phyloP scores from a whole-genome alignment of 2,888 invertebrate genomes.

The Terebella lapidaria region DNA sequence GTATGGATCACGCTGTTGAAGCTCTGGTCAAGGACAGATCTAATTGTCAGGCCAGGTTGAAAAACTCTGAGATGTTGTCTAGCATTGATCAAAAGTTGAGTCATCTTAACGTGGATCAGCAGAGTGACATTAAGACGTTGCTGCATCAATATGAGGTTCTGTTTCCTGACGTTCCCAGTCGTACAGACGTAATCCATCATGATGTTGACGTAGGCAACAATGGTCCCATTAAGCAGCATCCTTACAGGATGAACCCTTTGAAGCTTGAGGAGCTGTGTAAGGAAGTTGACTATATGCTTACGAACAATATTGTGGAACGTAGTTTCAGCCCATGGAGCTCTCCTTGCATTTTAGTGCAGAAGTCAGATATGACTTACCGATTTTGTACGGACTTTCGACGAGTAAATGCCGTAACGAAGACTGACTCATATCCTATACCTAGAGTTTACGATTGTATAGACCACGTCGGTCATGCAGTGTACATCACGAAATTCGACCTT shows the following conservation, averaged over 20 bases:
- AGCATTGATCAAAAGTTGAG: neutral
- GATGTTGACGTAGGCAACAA: neutral
- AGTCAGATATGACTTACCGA: constrained; percentile 5
- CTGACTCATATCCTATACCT: constrained; percentile 27
- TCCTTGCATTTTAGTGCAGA: constrained; percentile 19
- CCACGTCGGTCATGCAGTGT: constrained; percentile 24
- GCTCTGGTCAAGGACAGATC: too few relatives aligned
- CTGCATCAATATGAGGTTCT: neutral
- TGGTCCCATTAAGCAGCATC: neutral
- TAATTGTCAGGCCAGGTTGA: too few relatives aligned
- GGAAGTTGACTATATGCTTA: constrained; percentile 25
- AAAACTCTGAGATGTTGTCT: neutral
- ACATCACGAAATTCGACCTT: constrained; percentile 26
- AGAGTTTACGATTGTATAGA: constrained; percentile 30
- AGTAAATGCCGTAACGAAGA: constrained; percentile 26
- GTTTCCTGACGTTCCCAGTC: neutral
- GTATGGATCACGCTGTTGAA: too few relatives aligned
- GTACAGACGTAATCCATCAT: neutral
- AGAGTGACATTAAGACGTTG: neutral
- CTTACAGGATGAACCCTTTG: constrained; percentile 2
- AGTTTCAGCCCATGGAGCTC: constrained; percentile 28
- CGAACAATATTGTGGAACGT: constrained; percentile 28
- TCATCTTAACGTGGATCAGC: neutral
- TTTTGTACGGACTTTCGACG: constrained; percentile 28
- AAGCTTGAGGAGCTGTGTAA: constrained; percentile 14